Evolutionary conservation across 2,113 vertebrate species (phyloP).

Genomic region (Crotalus helleri): DNA sequence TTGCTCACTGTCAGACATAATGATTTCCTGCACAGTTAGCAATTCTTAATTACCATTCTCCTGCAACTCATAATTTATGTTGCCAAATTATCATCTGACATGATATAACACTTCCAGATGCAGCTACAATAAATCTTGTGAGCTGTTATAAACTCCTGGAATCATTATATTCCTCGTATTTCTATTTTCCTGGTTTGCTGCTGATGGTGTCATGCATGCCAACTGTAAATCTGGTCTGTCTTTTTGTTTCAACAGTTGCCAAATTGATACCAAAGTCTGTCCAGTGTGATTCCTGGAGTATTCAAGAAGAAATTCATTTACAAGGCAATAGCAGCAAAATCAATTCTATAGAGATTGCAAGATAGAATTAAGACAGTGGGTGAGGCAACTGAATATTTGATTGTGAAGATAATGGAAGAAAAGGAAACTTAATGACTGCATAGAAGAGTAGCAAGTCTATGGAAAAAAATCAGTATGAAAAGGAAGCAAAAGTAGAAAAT

Average conservation of each 20-base stretch:
- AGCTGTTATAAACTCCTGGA: slow-evolving; percentile 13
- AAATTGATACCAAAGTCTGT: neutral
- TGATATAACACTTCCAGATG: slow-evolving; percentile 18
- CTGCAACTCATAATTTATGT: slow-evolving; percentile 7
- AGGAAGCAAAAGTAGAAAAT: neutral
- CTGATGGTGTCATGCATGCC: neutral
- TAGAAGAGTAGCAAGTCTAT: neutral
- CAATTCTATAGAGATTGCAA: neutral
- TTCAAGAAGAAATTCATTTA: neutral
- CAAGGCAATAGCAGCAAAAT: neutral
- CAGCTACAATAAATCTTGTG: slow-evolving; percentile 27
- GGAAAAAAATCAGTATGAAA: neutral
- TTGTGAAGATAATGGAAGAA: neutral
- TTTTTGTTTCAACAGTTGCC: neutral
- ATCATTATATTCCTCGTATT: neutral
- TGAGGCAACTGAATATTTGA: neutral
- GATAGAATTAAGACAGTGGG: neutral
- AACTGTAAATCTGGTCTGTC: neutral
- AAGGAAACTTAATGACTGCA: neutral
- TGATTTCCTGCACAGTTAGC: slow-evolving; percentile 34
- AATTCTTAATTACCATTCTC: slow-evolving; percentile 34
- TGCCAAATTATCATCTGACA: slow-evolving; percentile 23
- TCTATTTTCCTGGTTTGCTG: slow-evolving; percentile 17
- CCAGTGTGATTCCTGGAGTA: neutral
- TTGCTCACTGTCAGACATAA: slow-evolving; percentile 23